Evolutionary conservation across 2,113 vertebrate genomes (phyloP), one percentile per base, ranked within the genome.

Genomic region (Gasterosteus aculeatus): DNA sequence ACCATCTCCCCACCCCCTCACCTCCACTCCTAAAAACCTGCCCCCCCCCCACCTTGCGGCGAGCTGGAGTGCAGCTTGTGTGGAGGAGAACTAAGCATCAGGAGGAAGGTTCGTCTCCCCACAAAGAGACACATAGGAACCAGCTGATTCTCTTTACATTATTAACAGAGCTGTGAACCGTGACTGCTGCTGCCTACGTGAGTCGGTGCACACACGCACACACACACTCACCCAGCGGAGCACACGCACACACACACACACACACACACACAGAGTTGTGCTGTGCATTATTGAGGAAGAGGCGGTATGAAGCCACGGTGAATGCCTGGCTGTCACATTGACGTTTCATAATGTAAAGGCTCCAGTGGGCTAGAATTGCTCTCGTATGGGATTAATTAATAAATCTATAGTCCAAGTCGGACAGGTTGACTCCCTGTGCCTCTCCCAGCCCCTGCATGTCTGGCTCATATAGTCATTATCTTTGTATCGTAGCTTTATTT

Each of bases 111-210:
- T 51, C 90, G 85, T 91, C 85, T 73, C 85, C 82, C 87, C 83
- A 91, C 90, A 90, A 88, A 92, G 91, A 85, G 69, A 75, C 89
- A 91, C 89, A 88, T 57, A 67, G 77, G 82, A 75, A 85, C 49
- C 80, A 84, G 81, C 87, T 87, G 87, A 89, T 88, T 93, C 92
- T 84, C 88, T 92, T 90, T 88, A 84, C 88, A 90, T 94, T 93
- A 94, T 90, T 92, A 89, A 93, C 91, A 92, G 65, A 85, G 80
- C 80, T 31, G 84, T 93, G 89, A 81, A 80, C 80, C 73, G 61
- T 66, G 76, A 59, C 39, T 65, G 53, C 71, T 80, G 39, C 41
- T 61, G 61, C 58, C 19, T 73, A 42, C 39, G 10, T 60, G 44
- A 54, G 46, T 73, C 66, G 12, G 38, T 61, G 33, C n/a, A 11